These are phyloP conservation scores for Trichogramma pretiosum DNA, from an alignment of 1,140 invertebrate species.

Conservation along the genomic window DNA sequence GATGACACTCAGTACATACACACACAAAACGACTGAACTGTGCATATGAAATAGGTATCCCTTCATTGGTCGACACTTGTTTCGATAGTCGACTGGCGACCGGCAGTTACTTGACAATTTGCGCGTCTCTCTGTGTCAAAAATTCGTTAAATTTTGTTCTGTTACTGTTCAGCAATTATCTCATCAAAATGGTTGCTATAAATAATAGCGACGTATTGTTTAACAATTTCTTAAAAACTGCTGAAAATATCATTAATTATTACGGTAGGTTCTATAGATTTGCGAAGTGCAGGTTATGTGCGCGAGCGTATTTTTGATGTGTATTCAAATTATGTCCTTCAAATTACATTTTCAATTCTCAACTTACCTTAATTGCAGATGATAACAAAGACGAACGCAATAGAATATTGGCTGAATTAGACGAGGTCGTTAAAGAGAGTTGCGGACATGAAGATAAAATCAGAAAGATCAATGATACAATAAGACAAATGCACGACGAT, in stretches of 20 bases:
- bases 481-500: constrained; percentile 11
- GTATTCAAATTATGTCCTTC: not conserved
- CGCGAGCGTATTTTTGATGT: not conserved
- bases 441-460: constrained; percentile 10
- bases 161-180: not conserved
- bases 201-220: constrained; percentile 8
- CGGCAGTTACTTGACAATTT: too few species aligned
- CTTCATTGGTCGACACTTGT: too few species aligned
- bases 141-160: too few species aligned
- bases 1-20: too few species aligned
- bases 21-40: too few species aligned
- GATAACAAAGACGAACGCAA: constrained; percentile 10
- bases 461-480: constrained; percentile 1
- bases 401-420: constrained; percentile 16
- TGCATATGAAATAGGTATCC: too few species aligned
- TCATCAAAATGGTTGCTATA: not conserved
- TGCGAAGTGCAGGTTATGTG: not conserved
- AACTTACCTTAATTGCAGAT: not conserved
- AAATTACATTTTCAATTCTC: not conserved
- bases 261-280: constrained; percentile 21
- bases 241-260: constrained; percentile 20
- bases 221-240: constrained; percentile 19
- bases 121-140: too few species aligned
- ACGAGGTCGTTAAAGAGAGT: constrained; percentile 16
- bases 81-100: too few species aligned